Evolutionary conservation across 2,797 vertebrate species (phyloP).

Genomic region (Cirrhinus mrigala): DNA sequence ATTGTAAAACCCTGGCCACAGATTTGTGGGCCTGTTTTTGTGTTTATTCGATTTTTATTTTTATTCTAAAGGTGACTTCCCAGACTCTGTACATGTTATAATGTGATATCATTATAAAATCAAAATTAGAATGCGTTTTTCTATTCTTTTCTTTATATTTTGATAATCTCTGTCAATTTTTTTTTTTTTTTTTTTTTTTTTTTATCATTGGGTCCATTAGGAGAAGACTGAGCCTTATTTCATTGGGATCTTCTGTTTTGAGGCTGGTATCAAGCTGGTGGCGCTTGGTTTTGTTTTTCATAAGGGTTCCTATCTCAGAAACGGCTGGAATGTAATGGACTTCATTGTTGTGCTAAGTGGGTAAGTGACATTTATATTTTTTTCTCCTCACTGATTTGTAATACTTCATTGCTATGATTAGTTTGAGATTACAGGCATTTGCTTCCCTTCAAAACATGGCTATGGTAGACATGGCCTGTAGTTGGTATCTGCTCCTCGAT

Average conservation of each 20-base stretch:
- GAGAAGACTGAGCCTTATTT: conserved; percentile 99
- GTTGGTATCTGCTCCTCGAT: neutral
- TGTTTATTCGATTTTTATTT: too few species aligned
- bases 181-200: neutral
- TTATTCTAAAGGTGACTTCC: too few species aligned
- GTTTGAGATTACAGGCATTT: neutral
- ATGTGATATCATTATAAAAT: neutral
- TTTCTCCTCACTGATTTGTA: neutral
- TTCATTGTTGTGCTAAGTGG: conserved; percentile 98
- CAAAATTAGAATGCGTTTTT: neutral
- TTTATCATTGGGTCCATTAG: conserved; percentile 70
- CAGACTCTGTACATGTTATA: too few species aligned
- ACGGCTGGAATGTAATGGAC: conserved; percentile 99
- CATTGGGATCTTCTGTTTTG: conserved; percentile 98
- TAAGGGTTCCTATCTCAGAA: conserved; percentile 97
- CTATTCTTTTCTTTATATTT: neutral
- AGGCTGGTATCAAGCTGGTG: conserved; percentile 96
- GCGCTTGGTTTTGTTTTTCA: conserved; percentile 98
- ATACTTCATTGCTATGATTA: neutral
- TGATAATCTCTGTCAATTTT: neutral
- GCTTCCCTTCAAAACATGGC: neutral
- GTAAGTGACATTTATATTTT: conserved; percentile 79
- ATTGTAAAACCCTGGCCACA: too few species aligned
- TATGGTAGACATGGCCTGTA: neutral
- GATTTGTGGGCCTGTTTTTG: too few species aligned